Percentiles rank a stretch among this genome's conserved stretches.
Conservation (phyloP, 2,113 vertebrate genomes). For the Strix aluco region DNA sequence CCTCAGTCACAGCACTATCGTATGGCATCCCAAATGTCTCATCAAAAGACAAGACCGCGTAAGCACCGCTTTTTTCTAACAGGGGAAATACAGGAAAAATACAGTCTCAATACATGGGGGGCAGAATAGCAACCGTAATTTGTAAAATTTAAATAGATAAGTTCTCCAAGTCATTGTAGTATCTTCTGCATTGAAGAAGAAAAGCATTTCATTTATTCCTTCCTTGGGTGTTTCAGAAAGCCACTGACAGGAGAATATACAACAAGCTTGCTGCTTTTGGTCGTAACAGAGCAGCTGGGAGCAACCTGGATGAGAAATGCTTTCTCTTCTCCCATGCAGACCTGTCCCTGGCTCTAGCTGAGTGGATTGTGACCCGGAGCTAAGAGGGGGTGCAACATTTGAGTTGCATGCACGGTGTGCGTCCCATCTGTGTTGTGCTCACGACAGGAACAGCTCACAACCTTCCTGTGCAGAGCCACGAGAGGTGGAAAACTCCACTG, state of each 20-base stretch:
- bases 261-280: background rate
- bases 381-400: background rate
- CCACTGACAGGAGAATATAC: background rate
- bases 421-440: rapidly evolving
- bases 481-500: background rate
- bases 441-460: background rate
- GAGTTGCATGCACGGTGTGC: rapidly evolving
- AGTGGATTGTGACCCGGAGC: rapidly evolving
- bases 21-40: background rate
- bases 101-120: background rate
- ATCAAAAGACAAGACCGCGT: background rate
- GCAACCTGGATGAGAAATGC: background rate
- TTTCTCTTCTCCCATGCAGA: background rate
- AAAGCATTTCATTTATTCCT: background rate
- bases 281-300: background rate
- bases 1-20: rapidly evolving
- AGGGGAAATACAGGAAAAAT: background rate
- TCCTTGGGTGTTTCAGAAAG: background rate
- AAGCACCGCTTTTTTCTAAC: background rate
- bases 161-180: background rate
- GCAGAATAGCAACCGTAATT: background rate
- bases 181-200: background rate
- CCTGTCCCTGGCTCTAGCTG: background rate
- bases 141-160: background rate
- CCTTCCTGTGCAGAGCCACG: rapidly evolving